These are phyloP conservation scores for Drosophila pseudotalamancana DNA, from an alignment of 2,888 invertebrate species.

Conservation along the genomic window DNA sequence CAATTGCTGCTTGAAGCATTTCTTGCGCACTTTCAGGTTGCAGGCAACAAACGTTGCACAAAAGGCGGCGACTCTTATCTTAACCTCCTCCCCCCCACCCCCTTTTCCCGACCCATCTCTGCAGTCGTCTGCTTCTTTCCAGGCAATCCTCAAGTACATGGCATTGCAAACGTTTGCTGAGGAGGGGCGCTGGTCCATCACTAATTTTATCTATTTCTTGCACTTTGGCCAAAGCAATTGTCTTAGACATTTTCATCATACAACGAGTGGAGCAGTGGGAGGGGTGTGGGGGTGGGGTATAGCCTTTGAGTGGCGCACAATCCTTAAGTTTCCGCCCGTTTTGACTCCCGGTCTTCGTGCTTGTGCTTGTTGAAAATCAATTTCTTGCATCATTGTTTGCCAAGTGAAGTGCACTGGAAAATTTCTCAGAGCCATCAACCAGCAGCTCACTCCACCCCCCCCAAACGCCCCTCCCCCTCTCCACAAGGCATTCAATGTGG, in stretches of 20 bases:
- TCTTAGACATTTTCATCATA: slow-evolving; percentile 75
- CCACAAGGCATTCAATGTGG: slow-evolving; percentile 22
- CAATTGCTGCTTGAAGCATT: slow-evolving; percentile 31
- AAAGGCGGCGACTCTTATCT: slow-evolving; percentile 42
- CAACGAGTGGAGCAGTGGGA: slow-evolving; percentile 7
- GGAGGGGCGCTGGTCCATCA: slow-evolving; percentile 46
- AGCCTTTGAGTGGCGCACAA: slow-evolving; percentile 35
- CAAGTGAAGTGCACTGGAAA: slow-evolving; percentile 82
- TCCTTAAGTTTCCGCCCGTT: slow-evolving; percentile 26
- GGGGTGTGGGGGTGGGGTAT: neutral
- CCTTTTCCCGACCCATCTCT: neutral
- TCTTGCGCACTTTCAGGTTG: slow-evolving; percentile 15
- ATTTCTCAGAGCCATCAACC: slow-evolving; percentile 70
- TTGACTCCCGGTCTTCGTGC: slow-evolving; percentile 18
- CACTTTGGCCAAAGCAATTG: slow-evolving; percentile 78
- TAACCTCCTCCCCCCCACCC: neutral
- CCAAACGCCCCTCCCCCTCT: neutral
- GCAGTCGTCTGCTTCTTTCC: no score
- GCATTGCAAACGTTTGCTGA: slow-evolving; percentile 16
- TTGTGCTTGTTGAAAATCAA: slow-evolving; percentile 81
- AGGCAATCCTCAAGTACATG: slow-evolving; percentile 23
- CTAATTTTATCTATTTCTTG: slow-evolving; percentile 79
- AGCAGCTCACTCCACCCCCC: slow-evolving; percentile 17
- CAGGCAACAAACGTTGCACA: slow-evolving; percentile 37
- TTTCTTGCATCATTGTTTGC: slow-evolving; percentile 83